Base-by-base conservation (phyloP, 1,140 invertebrate genomes). In the Drosophila eugracilis region DNA sequence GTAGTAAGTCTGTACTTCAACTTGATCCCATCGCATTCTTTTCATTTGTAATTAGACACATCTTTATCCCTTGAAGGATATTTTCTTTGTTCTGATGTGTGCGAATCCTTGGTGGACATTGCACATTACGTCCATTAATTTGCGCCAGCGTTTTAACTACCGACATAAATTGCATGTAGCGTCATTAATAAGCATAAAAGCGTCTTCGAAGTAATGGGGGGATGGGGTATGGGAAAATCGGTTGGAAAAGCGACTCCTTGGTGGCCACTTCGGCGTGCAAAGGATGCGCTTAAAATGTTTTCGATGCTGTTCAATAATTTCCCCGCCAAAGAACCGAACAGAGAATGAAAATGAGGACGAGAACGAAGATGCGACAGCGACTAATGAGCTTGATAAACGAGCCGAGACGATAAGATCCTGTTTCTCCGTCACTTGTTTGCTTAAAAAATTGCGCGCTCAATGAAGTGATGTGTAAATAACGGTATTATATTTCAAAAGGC, bases 271-370 rank as follows among this genome's bases (percentile, higher is more conserved):
- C 21, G 6, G 12, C 3, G 21, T n/a, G 47, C 47, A 30, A 67
- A 42, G 48, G 69, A 26, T 5, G 58, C 83, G 79, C 81, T 86
- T 78, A 63, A 88, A 88, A 83, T 86, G 83, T 86, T 88, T 88
- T 86, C 81, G 80, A 81, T 86, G 81, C 81, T 86, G 81, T 86
- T 86, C 81, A 86, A 86, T 86, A 86, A 86, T 86, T 86, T 67
- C 53, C 44, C 59, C 73, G 65, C 54, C 47, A 53, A 75, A 62
- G 58, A 76, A 85, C 80, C 58, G 76, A 79, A 24, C 48, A 34
- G 22, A 28, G 53, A 15, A 26, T 12, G n/a, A 17, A 9, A 30
- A 30, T 17, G 21, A 45, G 39, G 42, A 34, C 48, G 22, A 70
- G 62, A 12, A 54, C 45, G 36, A 62, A 28, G 30, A 50, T 34